Evolutionary conservation across 2,113 vertebrate species (phyloP).

Genomic region (Oxyruncus cristatus): DNA sequence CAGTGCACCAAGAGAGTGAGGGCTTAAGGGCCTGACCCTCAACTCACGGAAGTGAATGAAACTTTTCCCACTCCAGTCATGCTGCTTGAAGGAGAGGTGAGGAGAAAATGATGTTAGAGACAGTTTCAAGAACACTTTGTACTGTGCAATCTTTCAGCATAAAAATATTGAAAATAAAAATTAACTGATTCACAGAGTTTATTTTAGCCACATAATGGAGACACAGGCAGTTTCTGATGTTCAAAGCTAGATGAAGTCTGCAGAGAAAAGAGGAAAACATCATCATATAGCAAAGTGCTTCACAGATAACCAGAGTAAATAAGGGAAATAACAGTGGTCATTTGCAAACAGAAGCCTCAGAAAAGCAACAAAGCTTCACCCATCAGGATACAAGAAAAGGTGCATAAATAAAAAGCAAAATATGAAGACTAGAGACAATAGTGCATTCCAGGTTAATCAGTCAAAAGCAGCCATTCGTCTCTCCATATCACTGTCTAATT

Average conservation of each 20-base stretch:
- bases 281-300: neutral
- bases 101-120: neutral
- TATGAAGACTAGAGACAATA: neutral
- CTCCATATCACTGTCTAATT: neutral
- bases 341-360: neutral
- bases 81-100: neutral
- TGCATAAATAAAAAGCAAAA: neutral
- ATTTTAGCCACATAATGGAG: neutral
- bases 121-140: neutral
- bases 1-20: neutral
- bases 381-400: neutral
- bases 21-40: neutral
- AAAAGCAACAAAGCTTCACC: neutral
- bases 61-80: neutral
- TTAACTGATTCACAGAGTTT: neutral
- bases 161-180: neutral
- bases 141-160: neutral
- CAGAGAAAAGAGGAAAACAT: neutral
- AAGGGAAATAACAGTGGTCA: neutral
- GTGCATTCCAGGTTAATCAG: neutral
- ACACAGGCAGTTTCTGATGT: neutral
- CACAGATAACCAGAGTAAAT: neutral
- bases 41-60: neutral
- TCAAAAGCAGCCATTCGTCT: neutral
- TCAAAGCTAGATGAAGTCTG: neutral